phyloP scores from a whole-genome alignment of 2,888 invertebrate species.

The Drosophila antonietae region DNA sequence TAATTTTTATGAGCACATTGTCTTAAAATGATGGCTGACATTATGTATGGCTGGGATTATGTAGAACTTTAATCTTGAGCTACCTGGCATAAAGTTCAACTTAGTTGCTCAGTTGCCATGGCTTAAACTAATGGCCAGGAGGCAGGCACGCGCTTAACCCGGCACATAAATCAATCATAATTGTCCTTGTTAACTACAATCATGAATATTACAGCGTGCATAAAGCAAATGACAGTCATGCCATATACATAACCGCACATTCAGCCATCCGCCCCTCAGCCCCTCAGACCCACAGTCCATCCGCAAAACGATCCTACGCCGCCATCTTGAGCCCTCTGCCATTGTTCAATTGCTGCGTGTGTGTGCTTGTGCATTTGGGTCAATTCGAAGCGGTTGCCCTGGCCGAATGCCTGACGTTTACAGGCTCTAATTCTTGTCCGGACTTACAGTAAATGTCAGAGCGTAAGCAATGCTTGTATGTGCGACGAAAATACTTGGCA shows the following conservation, averaged over 20 bases:
- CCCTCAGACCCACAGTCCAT: background rate
- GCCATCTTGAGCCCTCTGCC: slow-evolving; percentile 5
- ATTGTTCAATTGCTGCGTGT: slow-evolving; percentile 24
- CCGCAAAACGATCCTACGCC: background rate
- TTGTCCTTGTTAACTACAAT: slow-evolving; percentile 81
- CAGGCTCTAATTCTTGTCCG: slow-evolving; percentile 65
- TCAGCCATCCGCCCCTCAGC: background rate
- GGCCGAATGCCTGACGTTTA: slow-evolving; percentile 44
- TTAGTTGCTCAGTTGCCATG: slow-evolving; percentile 43
- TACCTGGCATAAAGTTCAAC: slow-evolving; percentile 54
- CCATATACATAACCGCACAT: slow-evolving; percentile 55
- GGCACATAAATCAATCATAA: slow-evolving; percentile 77
- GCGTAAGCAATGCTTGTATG: slow-evolving; percentile 24
- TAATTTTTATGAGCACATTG: slow-evolving; percentile 61
- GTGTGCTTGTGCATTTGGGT: slow-evolving; percentile 45
- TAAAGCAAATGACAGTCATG: slow-evolving; percentile 80
- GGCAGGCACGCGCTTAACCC: slow-evolving; percentile 55
- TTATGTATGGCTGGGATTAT: slow-evolving; percentile 31
- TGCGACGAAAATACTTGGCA: slow-evolving; percentile 34
- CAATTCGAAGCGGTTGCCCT: slow-evolving; percentile 28
- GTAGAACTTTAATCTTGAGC: slow-evolving; percentile 50
- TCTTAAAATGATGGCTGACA: slow-evolving; percentile 45
- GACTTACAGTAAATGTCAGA: slow-evolving; percentile 33
- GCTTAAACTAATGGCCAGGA: slow-evolving; percentile 55
- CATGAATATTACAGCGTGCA: slow-evolving; percentile 77